Conservation (phyloP, 2,888 invertebrate genomes). For the Selenia dentaria region DNA sequence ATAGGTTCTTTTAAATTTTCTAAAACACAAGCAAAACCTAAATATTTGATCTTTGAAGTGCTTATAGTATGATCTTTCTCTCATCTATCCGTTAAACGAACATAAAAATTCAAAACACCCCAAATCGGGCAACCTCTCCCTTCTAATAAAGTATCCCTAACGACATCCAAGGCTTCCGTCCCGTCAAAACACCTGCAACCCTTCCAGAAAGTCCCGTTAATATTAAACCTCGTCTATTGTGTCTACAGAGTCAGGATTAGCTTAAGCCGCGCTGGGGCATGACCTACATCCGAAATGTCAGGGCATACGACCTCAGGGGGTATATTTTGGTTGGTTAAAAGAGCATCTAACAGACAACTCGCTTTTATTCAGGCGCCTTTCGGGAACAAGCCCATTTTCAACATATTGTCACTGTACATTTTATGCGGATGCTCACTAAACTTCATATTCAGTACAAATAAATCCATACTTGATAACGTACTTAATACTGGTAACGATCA, state of each 20-base stretch:
- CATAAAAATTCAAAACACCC: slow-evolving; percentile 15
- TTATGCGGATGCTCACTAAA: too few species aligned
- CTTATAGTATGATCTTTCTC: too few species aligned
- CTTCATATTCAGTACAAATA: too few species aligned
- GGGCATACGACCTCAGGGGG: slow-evolving; percentile 37
- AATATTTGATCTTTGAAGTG: too few species aligned
- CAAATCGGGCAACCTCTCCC: slow-evolving; percentile 13
- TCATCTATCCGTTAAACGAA: not conserved
- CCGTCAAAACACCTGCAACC: slow-evolving; percentile 29
- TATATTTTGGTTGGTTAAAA: slow-evolving; percentile 10
- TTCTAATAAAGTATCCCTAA: slow-evolving; percentile 27
- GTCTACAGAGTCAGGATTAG: slow-evolving; percentile 44
- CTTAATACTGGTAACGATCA: too few species aligned
- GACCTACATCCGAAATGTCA: slow-evolving; percentile 57
- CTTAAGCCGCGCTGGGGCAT: slow-evolving; percentile 35
- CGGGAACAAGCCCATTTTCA: too few species aligned
- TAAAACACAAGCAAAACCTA: too few species aligned
- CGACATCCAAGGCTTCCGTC: slow-evolving; percentile 13
- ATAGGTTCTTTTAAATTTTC: too few species aligned
- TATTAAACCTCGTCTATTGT: slow-evolving; percentile 45
- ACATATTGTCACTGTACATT: too few species aligned
- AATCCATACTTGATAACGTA: too few species aligned
- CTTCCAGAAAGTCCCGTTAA: slow-evolving; percentile 35
- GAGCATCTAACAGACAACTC: not conserved
- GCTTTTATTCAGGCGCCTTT: too few species aligned